A percentile compares a stretch with the other conserved stretches of the same genome.
These are phyloP conservation scores for Dicyrtomina minuta DNA, from an alignment of 2,888 invertebrate genomes.

Conservation along the genomic window DNA sequence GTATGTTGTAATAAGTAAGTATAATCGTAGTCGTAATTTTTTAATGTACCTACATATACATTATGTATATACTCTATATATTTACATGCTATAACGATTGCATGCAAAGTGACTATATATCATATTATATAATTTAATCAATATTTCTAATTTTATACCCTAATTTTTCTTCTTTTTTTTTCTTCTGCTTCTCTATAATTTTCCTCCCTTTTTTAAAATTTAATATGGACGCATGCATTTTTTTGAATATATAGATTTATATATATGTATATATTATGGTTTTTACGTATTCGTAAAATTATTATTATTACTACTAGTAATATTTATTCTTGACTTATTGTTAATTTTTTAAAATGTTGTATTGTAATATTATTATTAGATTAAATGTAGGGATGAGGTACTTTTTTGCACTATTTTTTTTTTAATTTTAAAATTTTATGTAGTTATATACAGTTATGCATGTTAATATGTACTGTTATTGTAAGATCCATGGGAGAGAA, in stretches of 20 bases:
- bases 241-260: constrained; percentile 11
- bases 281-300: not conserved
- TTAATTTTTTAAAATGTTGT: not conserved
- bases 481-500: not conserved
- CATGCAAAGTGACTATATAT: constrained; percentile 3
- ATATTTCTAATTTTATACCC: not conserved
- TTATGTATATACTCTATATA: too few species aligned
- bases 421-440: constrained; percentile 4
- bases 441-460: too few species aligned
- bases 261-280: constrained; percentile 9
- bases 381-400: constrained; percentile 15
- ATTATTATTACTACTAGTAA: constrained; percentile 5
- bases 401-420: constrained; percentile 24
- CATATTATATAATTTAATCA: too few species aligned
- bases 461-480: not conserved
- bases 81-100: not conserved
- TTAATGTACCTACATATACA: too few species aligned
- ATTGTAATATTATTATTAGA: too few species aligned
- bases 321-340: not conserved
- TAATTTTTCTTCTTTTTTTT: constrained; percentile 4
- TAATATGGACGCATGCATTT: constrained; percentile 30
- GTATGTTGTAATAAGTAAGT: too few species aligned
- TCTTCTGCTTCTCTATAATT: not conserved
- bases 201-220: constrained; percentile 3
- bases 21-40: too few species aligned